phyloP scores from a whole-genome alignment of 2,113 vertebrate genomes.

The Nymphicus hollandicus region DNA sequence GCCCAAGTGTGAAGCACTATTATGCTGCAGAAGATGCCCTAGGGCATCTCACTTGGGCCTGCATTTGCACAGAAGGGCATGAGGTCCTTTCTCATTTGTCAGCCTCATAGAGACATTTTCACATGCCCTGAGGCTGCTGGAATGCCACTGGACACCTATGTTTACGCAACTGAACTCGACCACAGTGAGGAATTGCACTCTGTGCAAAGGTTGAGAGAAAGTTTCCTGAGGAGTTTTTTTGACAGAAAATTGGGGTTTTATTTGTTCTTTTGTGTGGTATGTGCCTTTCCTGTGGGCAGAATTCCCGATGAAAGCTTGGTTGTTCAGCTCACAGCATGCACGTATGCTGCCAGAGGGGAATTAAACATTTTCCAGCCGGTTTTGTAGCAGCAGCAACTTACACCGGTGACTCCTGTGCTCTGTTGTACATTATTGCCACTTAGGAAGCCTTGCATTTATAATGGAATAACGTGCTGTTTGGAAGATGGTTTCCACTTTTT shows the following conservation, averaged over 20 bases:
- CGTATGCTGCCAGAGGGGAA: neutral
- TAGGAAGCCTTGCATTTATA: neutral
- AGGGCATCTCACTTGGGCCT: neutral
- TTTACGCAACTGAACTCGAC: neutral
- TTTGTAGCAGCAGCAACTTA: neutral
- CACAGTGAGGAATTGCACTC: neutral
- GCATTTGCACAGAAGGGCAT: neutral
- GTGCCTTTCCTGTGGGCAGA: neutral
- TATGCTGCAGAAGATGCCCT: neutral
- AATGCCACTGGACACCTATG: neutral
- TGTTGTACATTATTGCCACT: neutral
- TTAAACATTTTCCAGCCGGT: neutral
- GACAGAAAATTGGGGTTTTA: neutral
- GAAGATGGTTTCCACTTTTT: neutral
- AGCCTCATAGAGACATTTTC: neutral
- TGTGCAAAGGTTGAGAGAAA: neutral
- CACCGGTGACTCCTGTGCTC: neutral
- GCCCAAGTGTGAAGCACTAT: neutral
- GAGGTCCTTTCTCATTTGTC: neutral
- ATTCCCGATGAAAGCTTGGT: neutral
- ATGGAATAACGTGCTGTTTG: neutral
- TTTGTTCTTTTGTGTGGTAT: neutral
- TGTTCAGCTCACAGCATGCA: neutral
- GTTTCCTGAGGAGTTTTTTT: neutral
- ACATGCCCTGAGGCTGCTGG: accelerated